Evolutionary conservation across 2,888 invertebrate species (phyloP), one percentile per base, ranked within the genome.

Genomic region (Thereva nobilitata): DNA sequence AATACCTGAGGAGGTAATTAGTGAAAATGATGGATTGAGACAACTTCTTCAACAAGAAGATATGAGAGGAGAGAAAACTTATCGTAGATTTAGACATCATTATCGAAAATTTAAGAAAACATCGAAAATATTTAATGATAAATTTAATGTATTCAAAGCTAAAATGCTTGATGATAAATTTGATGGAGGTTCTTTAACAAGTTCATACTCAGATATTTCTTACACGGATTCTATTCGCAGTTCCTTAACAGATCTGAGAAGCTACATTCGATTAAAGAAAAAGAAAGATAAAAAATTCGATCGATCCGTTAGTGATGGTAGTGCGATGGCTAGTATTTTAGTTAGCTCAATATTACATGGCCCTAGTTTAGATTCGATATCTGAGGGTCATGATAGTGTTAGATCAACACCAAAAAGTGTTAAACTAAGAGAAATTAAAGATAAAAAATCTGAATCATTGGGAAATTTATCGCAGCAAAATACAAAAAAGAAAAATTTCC

Each of bases 321-420:
- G 85, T 63, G 84, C 86, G 1, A 87, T 89, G 84, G 88, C 88
- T 0, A 86, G 88, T 9, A 82, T 88, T 54, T 78, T 89, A 12
- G 88, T 89, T 6, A 82, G 86, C 69, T 88, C 88, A 2, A 85
- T 89, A 1, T 84, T 87, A 72, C 84, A 84, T 66, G 84, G 85
- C 50, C 84, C 85, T 4, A 85, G 84, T 74, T 79, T 87, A 10
- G 85, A 85, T 69, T 83, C 84, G 72, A 86, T 87, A 50, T 82
- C 83, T 5, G 86, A 87, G 74, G 81, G 81, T 2, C 83, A 83
- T 72, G 84, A 84, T 74, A 67, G 52, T 64, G 54, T 38, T 7
- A 69, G 69, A 9, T 47, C 54, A 0, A 57, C 66, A 5, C 56
- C 66, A 45, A 55, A 23, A 23, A 41, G n/a, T 7, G 34, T 12